Base-by-base conservation (phyloP, 2,113 vertebrate species). In the Proterorhinus semilunaris region DNA sequence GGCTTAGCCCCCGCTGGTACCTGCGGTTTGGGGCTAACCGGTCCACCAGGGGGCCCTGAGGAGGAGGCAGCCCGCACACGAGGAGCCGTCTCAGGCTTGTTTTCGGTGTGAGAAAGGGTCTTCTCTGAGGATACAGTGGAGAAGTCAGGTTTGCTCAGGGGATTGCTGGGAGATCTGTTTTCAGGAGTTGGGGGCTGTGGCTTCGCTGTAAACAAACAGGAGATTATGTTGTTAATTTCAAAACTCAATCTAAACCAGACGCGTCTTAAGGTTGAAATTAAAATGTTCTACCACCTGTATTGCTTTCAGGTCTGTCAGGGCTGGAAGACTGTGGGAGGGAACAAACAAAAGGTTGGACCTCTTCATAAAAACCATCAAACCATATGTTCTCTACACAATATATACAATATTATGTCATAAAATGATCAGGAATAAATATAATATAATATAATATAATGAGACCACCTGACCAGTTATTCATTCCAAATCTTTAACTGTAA, bases 1-100 rank as follows among this genome's bases (percentile, higher is more conserved):
- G 96, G 97, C 82, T 96, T 98, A 1, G 91, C 53, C 10, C 93
- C 91, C 81, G 95, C 95, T 27, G 93, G 89, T 1, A 87, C 74
- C 0, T 88, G 92, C 0, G 95, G 94, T 82, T 96, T 97, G 0
- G 95, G 94, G 80, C 92, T 95, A 0, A 92, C 87, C 1, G 92
- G 86, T 44, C 80, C 86, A 0, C 76, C 81, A 0, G 82, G 71
- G 8, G 93, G 90, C 64, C 90, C 69, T 0, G 86, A 85, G 6
- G 93, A 93, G 49, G 94, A 91, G 0, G 92, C 91, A 67, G 88
- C 92, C 76, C 93, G 92, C 16, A 91, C 63, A 44, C 93, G 94
- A 75, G 85, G 72, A 3, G 83, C 87, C 0, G 78, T 63, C 10
- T 98, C 96, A 6, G 84, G 91, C 74, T 93, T 96, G 80, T 91